A percentile compares a stretch with the other conserved stretches of the same genome.
phyloP scores from a whole-genome alignment of 2,113 vertebrate genomes.

The Melanotaenia duboulayi region DNA sequence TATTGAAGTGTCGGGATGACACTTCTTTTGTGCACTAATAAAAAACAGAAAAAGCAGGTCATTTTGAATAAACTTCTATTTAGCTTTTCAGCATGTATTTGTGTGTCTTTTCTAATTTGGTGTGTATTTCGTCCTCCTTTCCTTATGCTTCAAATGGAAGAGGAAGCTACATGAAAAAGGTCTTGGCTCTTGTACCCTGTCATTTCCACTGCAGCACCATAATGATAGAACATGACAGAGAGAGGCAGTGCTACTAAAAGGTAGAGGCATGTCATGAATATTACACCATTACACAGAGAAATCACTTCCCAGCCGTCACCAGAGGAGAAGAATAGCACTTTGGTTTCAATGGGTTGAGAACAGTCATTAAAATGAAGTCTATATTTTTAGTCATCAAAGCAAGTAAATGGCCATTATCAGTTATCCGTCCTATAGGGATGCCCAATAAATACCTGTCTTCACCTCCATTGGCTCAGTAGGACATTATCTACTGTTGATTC shows the following conservation, averaged over 20 bases:
- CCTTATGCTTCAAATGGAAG: not conserved
- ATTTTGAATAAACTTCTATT: slow-evolving; percentile 1
- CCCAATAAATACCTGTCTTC: too few relatives aligned
- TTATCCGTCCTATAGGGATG: not conserved
- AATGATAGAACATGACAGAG: slow-evolving; percentile 57
- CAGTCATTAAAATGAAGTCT: not conserved
- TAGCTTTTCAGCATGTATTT: not conserved
- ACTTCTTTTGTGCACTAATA: slow-evolving; percentile 25
- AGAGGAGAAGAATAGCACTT: not conserved
- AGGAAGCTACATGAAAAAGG: slow-evolving; percentile 21
- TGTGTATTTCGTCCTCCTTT: not conserved
- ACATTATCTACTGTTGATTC: not conserved
- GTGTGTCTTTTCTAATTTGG: not conserved
- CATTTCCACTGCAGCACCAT: slow-evolving; percentile 30
- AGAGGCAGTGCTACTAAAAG: slow-evolving; percentile 47
- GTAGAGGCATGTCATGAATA: slow-evolving; percentile 62
- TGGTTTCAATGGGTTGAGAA: not conserved
- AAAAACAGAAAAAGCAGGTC: slow-evolving; percentile 10
- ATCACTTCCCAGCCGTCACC: slow-evolving; percentile 22
- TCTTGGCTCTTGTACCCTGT: slow-evolving; percentile 45
- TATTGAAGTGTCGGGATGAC: slow-evolving; percentile 5
- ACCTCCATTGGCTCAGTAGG: not conserved
- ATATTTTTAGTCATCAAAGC: not conserved
- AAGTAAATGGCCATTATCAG: not conserved
- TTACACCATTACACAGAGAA: slow-evolving; percentile 56